Conservation (phyloP, 2,888 invertebrate species). For the Ormyrus nitidulus region DNA sequence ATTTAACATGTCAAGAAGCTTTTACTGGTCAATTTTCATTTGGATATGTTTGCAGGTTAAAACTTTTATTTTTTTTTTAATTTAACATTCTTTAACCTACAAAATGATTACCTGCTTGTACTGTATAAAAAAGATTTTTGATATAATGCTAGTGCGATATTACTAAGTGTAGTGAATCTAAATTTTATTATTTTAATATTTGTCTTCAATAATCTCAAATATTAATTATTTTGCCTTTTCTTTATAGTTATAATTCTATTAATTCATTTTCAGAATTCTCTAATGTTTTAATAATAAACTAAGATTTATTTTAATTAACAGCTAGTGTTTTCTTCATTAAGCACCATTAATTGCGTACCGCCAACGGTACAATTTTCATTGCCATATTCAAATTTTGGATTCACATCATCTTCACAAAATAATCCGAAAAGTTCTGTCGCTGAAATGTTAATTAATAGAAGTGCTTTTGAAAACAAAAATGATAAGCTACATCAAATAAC, state of each 20-base stretch:
- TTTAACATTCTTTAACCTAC: not conserved
- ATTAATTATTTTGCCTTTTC: not conserved
- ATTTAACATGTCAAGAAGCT: constrained; percentile 39
- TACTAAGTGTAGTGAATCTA: no score
- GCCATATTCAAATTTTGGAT: no score
- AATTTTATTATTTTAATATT: not conserved
- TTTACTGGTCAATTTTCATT: constrained; percentile 18
- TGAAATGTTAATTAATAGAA: no score
- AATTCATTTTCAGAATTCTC: not conserved
- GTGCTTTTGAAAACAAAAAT: no score
- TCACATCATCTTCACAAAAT: no score
- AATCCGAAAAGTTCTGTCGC: no score
- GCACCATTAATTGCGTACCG: not conserved
- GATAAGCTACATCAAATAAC: no score
- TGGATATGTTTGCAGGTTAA: constrained; percentile 39
- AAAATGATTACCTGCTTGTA: not conserved
- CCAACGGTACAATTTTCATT: not conserved
- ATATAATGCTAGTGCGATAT: no score
- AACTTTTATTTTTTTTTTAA: not conserved
- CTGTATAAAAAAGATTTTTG: no score
- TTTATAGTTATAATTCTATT: not conserved
- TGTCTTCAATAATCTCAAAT: not conserved
- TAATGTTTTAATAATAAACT: not conserved
- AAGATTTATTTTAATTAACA: not conserved
- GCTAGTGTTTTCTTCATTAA: not conserved